These are phyloP conservation scores for Octomys mimax DNA, from an alignment of 2,797 vertebrate genomes.

Conservation along the genomic window DNA sequence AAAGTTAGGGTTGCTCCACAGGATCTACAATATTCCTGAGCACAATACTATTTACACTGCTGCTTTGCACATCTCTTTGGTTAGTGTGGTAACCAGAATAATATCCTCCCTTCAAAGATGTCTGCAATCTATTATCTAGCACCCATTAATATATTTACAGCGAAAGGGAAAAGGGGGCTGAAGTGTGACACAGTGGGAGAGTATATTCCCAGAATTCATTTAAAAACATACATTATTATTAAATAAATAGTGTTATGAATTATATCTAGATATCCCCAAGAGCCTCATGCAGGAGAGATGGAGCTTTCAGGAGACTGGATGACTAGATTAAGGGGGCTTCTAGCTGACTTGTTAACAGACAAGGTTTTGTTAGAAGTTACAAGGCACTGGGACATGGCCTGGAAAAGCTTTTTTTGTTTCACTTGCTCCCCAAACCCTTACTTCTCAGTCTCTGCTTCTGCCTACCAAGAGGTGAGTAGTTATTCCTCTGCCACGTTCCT, in stretches of 20 bases:
- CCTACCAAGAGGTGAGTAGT: not conserved
- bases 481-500: not conserved
- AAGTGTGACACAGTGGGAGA: not conserved
- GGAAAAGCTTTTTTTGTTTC: not conserved
- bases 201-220: not conserved
- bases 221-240: not conserved
- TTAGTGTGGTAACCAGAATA: not conserved
- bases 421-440: not conserved
- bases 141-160: not conserved
- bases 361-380: not conserved
- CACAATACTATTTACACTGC: not conserved
- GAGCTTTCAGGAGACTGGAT: not conserved
- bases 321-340: not conserved
- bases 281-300: not conserved
- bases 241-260: not conserved
- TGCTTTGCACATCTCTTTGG: not conserved
- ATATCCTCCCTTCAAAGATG: not conserved
- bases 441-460: not conserved
- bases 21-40: slow-evolving; percentile 39
- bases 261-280: not conserved
- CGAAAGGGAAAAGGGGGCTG: not conserved
- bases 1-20: not conserved
- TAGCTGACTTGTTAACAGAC: not conserved
- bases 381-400: not conserved
- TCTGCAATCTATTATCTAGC: not conserved